A percentile compares a stretch with the other conserved stretches of the same genome.
phyloP scores from a whole-genome alignment of 2,797 vertebrate genomes.

The Urophycis tenuis region DNA sequence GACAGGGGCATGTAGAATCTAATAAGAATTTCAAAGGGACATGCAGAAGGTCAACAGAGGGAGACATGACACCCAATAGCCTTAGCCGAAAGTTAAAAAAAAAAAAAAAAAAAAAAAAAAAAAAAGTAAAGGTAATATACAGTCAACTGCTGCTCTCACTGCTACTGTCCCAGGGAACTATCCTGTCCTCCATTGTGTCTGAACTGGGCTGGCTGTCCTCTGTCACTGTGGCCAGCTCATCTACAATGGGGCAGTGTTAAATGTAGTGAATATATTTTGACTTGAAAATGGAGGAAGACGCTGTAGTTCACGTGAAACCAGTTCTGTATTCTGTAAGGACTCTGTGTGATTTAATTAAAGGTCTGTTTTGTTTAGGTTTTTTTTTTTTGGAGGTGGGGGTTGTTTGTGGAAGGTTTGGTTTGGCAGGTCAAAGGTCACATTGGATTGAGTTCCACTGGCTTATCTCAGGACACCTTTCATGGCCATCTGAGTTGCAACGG shows the following conservation, averaged over 20 bases:
- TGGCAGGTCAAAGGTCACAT: background rate
- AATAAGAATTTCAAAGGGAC: background rate
- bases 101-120: too few species aligned
- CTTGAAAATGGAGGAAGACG: too few species aligned
- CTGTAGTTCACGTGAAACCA: background rate
- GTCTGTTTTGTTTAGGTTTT: background rate
- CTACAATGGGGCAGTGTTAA: too few species aligned
- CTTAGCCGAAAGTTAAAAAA: background rate
- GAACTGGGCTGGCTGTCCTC: too few species aligned
- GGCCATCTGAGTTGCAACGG: background rate
- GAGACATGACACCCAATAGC: background rate
- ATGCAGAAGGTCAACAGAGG: background rate
- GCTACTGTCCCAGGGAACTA: too few species aligned
- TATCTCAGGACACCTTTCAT: background rate
- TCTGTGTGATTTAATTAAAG: background rate
- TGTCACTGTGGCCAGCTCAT: too few species aligned
- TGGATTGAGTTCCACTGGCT: background rate
- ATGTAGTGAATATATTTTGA: too few species aligned
- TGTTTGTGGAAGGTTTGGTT: background rate
- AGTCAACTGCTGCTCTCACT: too few species aligned
- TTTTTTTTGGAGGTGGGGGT: background rate
- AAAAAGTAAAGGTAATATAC: too few species aligned
- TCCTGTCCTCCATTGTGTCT: too few species aligned
- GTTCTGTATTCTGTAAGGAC: background rate
- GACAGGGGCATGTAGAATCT: background rate